Base-by-base conservation (phyloP, 2,797 vertebrate genomes). In the Spondyliosoma cantharus region DNA sequence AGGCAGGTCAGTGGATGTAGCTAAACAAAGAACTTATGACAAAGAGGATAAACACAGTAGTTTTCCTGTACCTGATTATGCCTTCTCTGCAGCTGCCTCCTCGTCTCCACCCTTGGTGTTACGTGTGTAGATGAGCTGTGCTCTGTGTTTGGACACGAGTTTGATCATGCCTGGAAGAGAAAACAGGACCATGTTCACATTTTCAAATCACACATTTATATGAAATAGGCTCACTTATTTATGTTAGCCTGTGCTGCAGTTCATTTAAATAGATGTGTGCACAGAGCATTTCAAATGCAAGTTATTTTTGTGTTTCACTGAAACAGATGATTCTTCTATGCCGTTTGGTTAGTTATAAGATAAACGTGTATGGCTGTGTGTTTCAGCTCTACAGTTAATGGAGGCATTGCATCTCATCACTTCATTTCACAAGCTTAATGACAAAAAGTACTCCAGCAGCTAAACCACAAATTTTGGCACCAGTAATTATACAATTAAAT, bases 91-190 rank as follows among this genome's bases (percentile, higher is more conserved):
- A 3, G 93, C 94, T 3, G 94, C 96, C 1, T 97, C 97, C 0
- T 96, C 97, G 5, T 99, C 97, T 14, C 96, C 96, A 1, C 97
- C 97, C 91, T 98, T 98, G 2, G 97, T 98, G 93, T 97, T 99
- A 25, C 97, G 95, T 22, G 97, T 98, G 84, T 98, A 98, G 86
- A 99, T 98, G 50, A 98, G 96, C 59, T 98, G 97, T 4, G 97
- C 96, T 94, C 97, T 96, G 93, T 98, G 97, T 93, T 98, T 98
- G 83, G 97, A 98, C 83, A 98, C 97, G 71, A 98, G 89, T 57
- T 98, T 98, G 93, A 98, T 98, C 94, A 98, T 95, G 61, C 97
- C 97, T 98, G 74, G 8, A 75, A 86, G 49, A 76, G 19, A 85
- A 78, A 72, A 60, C 0, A 29, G 4, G 2, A 56, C 3, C n/a